These are phyloP conservation scores for Callaeas wilsoni DNA, from an alignment of 2,113 vertebrate genomes.

Conservation along the genomic window DNA sequence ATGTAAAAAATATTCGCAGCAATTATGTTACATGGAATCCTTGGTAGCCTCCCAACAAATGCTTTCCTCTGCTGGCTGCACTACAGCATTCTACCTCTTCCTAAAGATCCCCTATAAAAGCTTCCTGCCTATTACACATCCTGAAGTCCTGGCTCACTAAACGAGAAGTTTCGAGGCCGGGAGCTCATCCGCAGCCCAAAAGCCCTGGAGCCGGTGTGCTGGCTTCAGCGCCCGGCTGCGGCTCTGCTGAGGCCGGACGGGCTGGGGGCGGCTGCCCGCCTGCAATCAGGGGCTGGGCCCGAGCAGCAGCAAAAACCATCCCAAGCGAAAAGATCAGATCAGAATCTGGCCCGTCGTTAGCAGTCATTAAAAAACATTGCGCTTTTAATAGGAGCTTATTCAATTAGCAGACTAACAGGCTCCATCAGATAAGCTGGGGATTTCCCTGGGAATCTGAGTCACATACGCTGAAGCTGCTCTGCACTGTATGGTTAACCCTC, in stretches of 20 bases:
- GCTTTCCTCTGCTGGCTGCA: not conserved
- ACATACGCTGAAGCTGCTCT: not conserved
- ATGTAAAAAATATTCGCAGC: not conserved
- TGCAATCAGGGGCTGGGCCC: not conserved
- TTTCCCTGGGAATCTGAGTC: conserved; percentile 41
- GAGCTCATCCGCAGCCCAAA: not conserved
- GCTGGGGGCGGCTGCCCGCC: not conserved
- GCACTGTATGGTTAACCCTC: conserved; percentile 24
- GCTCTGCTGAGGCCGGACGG: not conserved
- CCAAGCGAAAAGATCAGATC: not conserved
- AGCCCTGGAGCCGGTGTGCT: not conserved
- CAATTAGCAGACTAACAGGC: conserved; percentile 61
- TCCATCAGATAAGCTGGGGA: conserved; percentile 52
- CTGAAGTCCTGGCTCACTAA: not conserved
- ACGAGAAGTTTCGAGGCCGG: not conserved
- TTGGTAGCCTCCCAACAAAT: not conserved
- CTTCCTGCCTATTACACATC: not conserved
- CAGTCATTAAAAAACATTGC: conserved; percentile 54
- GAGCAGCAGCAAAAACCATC: not conserved
- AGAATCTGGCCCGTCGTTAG: conserved; percentile 34
- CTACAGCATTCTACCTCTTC: not conserved
- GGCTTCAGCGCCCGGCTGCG: fast-evolving
- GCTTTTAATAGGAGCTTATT: conserved; percentile 55
- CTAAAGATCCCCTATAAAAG: not conserved
- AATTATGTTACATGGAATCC: not conserved